Conservation (phyloP, 2,888 invertebrate species). For the Pristionchus fissidentatus region DNA sequence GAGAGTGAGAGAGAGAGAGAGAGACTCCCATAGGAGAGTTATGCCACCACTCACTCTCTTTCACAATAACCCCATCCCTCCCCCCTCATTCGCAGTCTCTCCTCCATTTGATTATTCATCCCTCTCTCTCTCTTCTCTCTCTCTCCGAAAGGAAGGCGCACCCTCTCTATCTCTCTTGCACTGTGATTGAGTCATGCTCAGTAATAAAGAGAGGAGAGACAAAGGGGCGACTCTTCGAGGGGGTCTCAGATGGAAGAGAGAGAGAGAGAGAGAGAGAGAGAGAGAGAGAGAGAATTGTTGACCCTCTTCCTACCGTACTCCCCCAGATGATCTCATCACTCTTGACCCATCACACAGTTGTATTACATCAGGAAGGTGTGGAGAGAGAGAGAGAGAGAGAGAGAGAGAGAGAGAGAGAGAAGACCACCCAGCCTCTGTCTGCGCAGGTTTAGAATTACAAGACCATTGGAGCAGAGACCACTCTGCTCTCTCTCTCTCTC, state of each 20-base stretch:
- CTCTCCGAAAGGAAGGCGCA: too few relatives aligned
- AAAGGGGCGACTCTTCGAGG: too few relatives aligned
- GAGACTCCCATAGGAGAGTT: too few relatives aligned
- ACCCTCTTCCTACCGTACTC: slow-evolving; percentile 15
- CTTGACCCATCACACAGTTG: slow-evolving; percentile 27
- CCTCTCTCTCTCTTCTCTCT: neutral
- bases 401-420: slow-evolving; percentile 28
- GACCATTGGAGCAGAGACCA: too few relatives aligned
- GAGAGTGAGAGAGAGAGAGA: neutral
- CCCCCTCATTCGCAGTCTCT: too few relatives aligned
- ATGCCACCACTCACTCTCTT: neutral
- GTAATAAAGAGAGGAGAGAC: slow-evolving; percentile 13
- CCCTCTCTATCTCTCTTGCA: neutral
- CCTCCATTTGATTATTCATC: slow-evolving; percentile 38
- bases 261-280: neutral
- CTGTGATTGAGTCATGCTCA: slow-evolving; percentile 32
- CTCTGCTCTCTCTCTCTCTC: neutral
- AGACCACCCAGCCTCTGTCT: neutral
- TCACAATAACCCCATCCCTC: neutral
- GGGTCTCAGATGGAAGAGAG: neutral
- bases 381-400: slow-evolving; percentile 7
- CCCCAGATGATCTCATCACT: slow-evolving; percentile 10
- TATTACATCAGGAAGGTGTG: slow-evolving; percentile 23
- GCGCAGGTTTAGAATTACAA: too few relatives aligned
- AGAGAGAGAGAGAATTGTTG: slow-evolving; percentile 2